Percentiles rank a stretch among this genome's conserved stretches.
Evolutionary conservation across 1,140 invertebrate species (phyloP).

Genomic region (Adelges cooleyi): DNA sequence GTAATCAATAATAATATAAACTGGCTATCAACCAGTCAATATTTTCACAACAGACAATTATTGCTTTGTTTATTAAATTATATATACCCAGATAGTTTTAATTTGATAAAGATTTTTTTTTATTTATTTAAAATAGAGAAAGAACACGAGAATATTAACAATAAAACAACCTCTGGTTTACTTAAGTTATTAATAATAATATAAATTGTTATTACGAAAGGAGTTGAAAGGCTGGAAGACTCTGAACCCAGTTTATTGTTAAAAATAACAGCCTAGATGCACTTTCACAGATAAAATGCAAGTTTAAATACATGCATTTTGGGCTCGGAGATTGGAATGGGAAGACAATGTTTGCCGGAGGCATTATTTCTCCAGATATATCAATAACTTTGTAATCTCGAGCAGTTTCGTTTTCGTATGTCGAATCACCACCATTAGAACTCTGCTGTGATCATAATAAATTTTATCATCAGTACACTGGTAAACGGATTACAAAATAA

Average conservation of each 20-base stretch:
- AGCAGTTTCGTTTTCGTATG: conserved; percentile 39
- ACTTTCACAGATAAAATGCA: conserved; percentile 85
- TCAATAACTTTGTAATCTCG: conserved; percentile 27
- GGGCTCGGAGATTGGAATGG: conserved; percentile 70
- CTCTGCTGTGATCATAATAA: conserved; percentile 37
- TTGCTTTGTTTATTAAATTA: too few species aligned
- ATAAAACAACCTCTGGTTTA: too few species aligned
- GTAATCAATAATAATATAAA: too few species aligned
- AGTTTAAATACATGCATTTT: conserved; percentile 67
- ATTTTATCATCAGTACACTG: background rate
- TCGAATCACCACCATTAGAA: conserved; percentile 41
- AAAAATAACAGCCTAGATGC: conserved; percentile 77
- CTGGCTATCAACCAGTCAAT: too few species aligned
- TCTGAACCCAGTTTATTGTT: conserved; percentile 77
- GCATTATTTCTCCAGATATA: conserved; percentile 48
- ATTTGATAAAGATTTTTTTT: too few species aligned
- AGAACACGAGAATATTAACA: too few species aligned
- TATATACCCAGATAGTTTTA: too few species aligned
- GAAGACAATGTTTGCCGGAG: conserved; percentile 58
- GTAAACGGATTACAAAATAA: background rate
- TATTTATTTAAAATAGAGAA: too few species aligned
- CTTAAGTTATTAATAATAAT: conserved; percentile 20
- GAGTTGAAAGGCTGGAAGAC: conserved; percentile 67
- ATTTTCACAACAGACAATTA: too few species aligned
- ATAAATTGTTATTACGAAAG: conserved; percentile 47